Evolutionary conservation across 2,888 invertebrate species (phyloP).

Genomic region (Agrotis exclamationis): DNA sequence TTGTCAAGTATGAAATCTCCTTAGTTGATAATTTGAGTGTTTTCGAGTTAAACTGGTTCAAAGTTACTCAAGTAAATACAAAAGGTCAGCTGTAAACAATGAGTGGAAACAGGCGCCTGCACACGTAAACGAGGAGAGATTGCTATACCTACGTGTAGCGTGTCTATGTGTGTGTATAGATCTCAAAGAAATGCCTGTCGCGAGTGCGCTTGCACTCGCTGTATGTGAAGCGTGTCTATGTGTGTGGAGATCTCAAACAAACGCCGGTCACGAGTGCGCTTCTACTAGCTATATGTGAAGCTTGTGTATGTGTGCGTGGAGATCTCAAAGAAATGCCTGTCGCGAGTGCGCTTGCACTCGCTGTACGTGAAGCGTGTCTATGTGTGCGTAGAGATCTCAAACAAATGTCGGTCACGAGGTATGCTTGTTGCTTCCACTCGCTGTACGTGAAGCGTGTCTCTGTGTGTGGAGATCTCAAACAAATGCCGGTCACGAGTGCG

Average conservation of each 20-base stretch:
- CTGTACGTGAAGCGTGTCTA: background rate
- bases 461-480: too few species aligned
- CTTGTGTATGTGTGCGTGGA: background rate
- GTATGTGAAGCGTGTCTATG: too few species aligned
- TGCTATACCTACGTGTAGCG: too few species aligned
- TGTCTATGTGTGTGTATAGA: too few species aligned
- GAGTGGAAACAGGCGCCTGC: background rate
- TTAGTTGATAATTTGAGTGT: constrained; percentile 45
- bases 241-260: background rate
- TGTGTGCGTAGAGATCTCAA: too few species aligned
- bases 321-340: background rate
- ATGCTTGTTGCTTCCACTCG: too few species aligned
- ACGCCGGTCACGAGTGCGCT: background rate
- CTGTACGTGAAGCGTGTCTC: too few species aligned
- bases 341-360: background rate
- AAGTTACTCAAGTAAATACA: background rate
- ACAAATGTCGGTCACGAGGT: too few species aligned
- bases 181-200: too few species aligned
- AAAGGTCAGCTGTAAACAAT: background rate
- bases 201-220: too few species aligned
- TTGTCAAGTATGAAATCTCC: constrained; percentile 42
- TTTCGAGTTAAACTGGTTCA: constrained; percentile 27
- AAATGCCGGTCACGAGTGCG: too few species aligned
- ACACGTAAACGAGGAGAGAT: too few species aligned
- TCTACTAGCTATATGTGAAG: background rate